Base-by-base conservation (phyloP, 2,113 vertebrate species). In the Elephas maximus region DNA sequence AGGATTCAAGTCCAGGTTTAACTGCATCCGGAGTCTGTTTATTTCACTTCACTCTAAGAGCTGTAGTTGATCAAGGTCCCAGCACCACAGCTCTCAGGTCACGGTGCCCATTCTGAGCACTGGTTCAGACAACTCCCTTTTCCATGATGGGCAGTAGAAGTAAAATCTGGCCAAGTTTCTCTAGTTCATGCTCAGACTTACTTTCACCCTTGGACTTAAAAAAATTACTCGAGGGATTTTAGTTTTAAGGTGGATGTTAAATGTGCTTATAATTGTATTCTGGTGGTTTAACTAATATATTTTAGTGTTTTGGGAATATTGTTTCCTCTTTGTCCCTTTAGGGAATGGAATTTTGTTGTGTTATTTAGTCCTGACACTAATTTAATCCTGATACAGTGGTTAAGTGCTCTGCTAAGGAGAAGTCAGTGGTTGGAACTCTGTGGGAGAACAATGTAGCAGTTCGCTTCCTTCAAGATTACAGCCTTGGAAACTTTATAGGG, bases 221-320 rank as follows among this genome's bases (percentile, higher is more conserved):
- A 73, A 67, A 81, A 57, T 80, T 76, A 69, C 28, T 84, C 37
- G 84, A 45, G n/a, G 44, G 20, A 37, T 93, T 83, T 96, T 74
- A 92, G 41, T 79, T 90, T 91, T 83, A 92, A 84, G 71, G 82
- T 91, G 17, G 24, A 26, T 92, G 65, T 76, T 87, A 94, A 91
- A 86, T 60, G n/a, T 87, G 79, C n/a, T 60, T 79, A 84, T 11
- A 79, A 45, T 37, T 45, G 1, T 65, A 33, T 90, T 88, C 81
- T 74, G 53, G 51, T 88, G 44, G 60, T 74, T 91, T 88, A 82
- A 51, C 84, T 76, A 87, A 21, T 57, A 67, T 67, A 67, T 96
- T 73, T 76, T 91, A 79, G n/a, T 63, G 69, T 79, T 94, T 84
- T 73, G 48, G 89, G 53, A 82, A 74, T 53, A 60, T 90, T 18